A percentile compares a stretch with the other conserved stretches of the same genome.
Evolutionary conservation across 1,140 invertebrate genomes (phyloP).

Genomic region (Homalodisca vitripennis): DNA sequence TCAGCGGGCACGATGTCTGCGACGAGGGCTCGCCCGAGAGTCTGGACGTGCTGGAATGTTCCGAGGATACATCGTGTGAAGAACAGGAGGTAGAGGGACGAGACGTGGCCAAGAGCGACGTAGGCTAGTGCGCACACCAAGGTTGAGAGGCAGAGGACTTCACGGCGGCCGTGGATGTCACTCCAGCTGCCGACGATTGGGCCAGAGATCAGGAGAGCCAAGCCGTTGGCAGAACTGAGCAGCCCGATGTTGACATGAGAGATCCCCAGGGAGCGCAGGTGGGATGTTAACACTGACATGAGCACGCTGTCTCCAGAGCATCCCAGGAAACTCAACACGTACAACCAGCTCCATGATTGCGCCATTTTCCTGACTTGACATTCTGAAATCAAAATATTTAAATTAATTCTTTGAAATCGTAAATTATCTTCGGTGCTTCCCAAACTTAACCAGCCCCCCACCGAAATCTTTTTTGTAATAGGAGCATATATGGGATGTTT

Average conservation of each 20-base stretch:
- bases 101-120: conserved; percentile 70
- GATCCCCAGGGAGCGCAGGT: conserved; percentile 59
- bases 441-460: no score
- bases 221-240: conserved; percentile 94
- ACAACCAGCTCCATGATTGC: conserved; percentile 28
- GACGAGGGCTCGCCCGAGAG: conserved; percentile 88
- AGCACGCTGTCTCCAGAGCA: conserved; percentile 68
- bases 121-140: conserved; percentile 51
- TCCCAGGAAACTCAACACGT: conserved; percentile 56
- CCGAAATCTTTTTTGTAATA: no score
- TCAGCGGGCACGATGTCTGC: conserved; percentile 80
- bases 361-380: no score
- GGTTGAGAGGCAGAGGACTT: conserved; percentile 77
- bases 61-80: conserved; percentile 90
- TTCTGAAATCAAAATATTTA: no score
- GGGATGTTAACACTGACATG: conserved; percentile 59
- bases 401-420: no score
- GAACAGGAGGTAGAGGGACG: conserved; percentile 89
- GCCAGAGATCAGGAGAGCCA: conserved; percentile 91
- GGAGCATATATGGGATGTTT: no score
- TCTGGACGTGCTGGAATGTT: conserved; percentile 83
- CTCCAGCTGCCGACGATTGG: conserved; percentile 93
- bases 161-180: conserved; percentile 91
- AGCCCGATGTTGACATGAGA: conserved; percentile 69
- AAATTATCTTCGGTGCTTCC: no score